Percentiles rank a stretch among this genome's conserved stretches.
Evolutionary conservation across 2,113 vertebrate species (phyloP).

Genomic region (Chaetops frenatus): DNA sequence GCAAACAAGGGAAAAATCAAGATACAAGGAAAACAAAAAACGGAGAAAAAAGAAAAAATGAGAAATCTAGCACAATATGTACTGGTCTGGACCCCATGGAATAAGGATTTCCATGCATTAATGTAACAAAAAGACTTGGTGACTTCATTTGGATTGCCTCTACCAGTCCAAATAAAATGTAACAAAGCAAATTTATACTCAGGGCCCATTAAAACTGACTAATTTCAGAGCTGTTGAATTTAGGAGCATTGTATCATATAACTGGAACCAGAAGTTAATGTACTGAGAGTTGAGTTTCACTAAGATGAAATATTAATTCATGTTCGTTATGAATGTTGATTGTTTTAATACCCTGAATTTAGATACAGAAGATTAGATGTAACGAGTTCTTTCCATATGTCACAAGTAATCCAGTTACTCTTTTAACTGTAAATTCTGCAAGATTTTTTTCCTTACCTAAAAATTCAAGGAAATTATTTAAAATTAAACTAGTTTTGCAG

Average conservation of each 20-base stretch:
- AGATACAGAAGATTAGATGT: neutral
- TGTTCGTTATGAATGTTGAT: neutral
- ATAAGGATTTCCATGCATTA: neutral
- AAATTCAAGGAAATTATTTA: slow-evolving; percentile 48
- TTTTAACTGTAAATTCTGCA: slow-evolving; percentile 28
- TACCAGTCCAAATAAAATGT: neutral
- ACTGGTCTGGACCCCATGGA: neutral
- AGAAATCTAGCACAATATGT: neutral
- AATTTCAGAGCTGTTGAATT: neutral
- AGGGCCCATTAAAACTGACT: neutral
- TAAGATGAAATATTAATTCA: neutral
- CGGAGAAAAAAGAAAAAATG: neutral
- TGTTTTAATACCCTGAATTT: neutral
- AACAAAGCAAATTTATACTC: neutral
- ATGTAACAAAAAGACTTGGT: neutral
- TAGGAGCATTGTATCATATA: neutral
- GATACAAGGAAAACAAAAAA: neutral
- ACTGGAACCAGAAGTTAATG: neutral
- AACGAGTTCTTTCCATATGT: neutral
- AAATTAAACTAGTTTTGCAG: slow-evolving; percentile 73
- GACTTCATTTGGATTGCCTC: neutral
- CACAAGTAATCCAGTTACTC: neutral
- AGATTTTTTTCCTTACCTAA: slow-evolving; percentile 33
- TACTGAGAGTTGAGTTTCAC: neutral
- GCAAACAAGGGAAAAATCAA: neutral